Evolutionary conservation across 2,888 invertebrate species (phyloP), one percentile per base, ranked within the genome.

Genomic region (Phengaris arion): DNA sequence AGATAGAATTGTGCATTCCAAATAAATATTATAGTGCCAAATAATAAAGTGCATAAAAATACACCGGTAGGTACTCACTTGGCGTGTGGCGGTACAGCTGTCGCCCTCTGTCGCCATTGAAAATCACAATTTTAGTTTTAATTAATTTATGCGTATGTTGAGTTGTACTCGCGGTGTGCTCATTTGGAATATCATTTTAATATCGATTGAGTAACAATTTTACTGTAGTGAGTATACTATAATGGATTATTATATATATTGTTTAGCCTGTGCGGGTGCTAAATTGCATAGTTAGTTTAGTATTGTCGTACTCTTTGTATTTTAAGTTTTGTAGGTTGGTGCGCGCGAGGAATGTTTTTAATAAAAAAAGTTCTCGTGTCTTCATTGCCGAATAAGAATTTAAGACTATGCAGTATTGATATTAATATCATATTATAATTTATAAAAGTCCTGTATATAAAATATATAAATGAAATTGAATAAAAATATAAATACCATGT

Each of bases 361-460:
- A 74, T 74, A 69, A 64, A 76, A 76, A 75, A 74, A 52, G 75
- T 79, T 77, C 76, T 78, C 78, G 76, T 75, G 77, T 78, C 76
- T 77, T 76, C 83, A 80, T 81, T 79, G 79, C 80, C 76, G 74
- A 79, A 83, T 83, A 85, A 86, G 86, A 85, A 85, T 89, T 90
- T 87, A 85, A 86, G 85, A 89, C 85, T 92, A 91, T 90, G 90
- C 91, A 92, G 89, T 92, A 92, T 92, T 92, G 91, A 92, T 91
- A 91, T 90, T 91, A 87, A 89, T 90, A 91, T 90, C 90, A 88
- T 91, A 59, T 59, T 59, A 87, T 92, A 89, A 92, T 91, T 92
- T 92, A 93, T 93, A 92, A 91, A 92, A 92, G 89, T 89, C 88
- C 86, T 93, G 93, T 93, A 93, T 87, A 93, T 93, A 93, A 81